A percentile compares a stretch with the other conserved stretches of the same genome.
Evolutionary conservation across 1,140 invertebrate genomes (phyloP).

Genomic region (Teleogryllus occipitalis): DNA sequence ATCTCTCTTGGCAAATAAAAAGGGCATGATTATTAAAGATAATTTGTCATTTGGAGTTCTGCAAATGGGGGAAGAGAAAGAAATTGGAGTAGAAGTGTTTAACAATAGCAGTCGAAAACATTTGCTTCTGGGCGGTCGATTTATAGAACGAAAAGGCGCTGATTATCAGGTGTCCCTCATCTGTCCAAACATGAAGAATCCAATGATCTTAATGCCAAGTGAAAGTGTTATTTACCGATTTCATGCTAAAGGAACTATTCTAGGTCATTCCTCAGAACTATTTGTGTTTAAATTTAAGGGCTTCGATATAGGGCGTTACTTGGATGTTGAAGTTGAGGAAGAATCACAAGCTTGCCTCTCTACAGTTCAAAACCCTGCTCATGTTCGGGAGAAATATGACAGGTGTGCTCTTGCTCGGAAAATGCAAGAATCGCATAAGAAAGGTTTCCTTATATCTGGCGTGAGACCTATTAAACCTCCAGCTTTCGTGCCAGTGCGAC

Average conservation of each 20-base stretch:
- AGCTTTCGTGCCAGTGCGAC: conserved; percentile 43
- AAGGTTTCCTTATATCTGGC: conserved; percentile 42
- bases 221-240: conserved; percentile 36
- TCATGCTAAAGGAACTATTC: conserved; percentile 40
- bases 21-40: conserved; percentile 36
- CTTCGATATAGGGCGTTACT: conserved; percentile 46
- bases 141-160: conserved; percentile 28
- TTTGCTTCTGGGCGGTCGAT: conserved; percentile 30
- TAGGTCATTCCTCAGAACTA: conserved; percentile 49
- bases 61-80: conserved; percentile 34
- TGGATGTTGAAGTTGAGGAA: conserved; percentile 28
- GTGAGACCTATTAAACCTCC: conserved; percentile 44
- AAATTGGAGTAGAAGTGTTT: conserved; percentile 29
- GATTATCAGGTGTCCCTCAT: conserved; percentile 36
- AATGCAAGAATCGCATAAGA: neutral
- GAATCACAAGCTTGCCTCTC: conserved; percentile 2
- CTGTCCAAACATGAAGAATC: conserved; percentile 26
- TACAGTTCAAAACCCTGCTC: no score
- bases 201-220: conserved; percentile 31
- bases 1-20: conserved; percentile 17
- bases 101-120: conserved; percentile 34
- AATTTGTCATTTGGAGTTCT: conserved; percentile 33
- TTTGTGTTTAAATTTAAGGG: conserved; percentile 46
- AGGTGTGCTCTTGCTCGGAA: neutral
- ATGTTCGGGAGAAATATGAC: neutral